Evolutionary conservation across 2,888 invertebrate species (phyloP).

Genomic region (Cephus pulcher): DNA sequence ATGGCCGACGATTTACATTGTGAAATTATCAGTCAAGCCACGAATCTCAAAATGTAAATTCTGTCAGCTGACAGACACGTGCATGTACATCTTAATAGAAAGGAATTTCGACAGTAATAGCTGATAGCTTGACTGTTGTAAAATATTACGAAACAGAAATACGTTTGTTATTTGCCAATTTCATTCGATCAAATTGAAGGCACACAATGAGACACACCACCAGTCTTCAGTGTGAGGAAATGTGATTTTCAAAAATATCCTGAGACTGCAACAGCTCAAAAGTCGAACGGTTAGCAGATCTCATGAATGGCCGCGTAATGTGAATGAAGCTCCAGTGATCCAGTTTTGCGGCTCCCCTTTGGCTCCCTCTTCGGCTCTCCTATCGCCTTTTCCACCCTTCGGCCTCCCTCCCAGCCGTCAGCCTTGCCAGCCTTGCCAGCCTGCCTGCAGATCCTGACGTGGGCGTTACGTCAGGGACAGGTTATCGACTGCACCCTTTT

Average conservation of each 20-base stretch:
- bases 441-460: conserved; percentile 49
- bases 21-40: too few species aligned
- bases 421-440: conserved; percentile 44
- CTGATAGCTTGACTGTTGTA: too few species aligned
- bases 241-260: neutral
- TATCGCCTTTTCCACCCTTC: conserved; percentile 13
- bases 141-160: too few species aligned
- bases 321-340: conserved; percentile 67
- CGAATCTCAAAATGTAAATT: too few species aligned
- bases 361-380: conserved; percentile 38
- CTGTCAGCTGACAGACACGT: too few species aligned
- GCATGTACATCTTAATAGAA: too few species aligned
- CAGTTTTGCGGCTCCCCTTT: conserved; percentile 52
- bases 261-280: conserved; percentile 37
- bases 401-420: conserved; percentile 24
- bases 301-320: conserved; percentile 67
- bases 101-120: too few species aligned
- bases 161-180: too few species aligned
- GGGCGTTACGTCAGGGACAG: conserved; percentile 58
- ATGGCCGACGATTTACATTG: too few species aligned
- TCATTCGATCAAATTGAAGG: too few species aligned
- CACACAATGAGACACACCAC: neutral
- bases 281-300: conserved; percentile 63
- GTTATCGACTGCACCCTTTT: conserved; percentile 52
- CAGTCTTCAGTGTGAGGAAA: neutral